Evolutionary conservation across 1,140 invertebrate species (phyloP), one percentile per base, ranked within the genome.

Genomic region (Macrotrachela quadricornifera): DNA sequence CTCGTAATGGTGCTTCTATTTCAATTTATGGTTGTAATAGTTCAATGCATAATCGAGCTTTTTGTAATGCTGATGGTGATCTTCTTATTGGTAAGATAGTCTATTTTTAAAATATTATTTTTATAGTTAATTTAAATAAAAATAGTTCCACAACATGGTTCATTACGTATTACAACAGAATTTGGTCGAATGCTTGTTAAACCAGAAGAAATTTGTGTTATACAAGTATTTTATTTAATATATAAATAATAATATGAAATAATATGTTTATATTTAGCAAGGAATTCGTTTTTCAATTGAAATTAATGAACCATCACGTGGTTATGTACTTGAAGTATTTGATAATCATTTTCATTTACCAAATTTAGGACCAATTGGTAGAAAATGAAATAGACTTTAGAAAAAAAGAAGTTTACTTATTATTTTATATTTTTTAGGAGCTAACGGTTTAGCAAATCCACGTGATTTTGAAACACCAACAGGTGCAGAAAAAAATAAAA

Each of bases 181-280:
- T 87, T 96, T 67, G 92, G 92, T 0, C 79, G 77, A 63, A 79
- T 97, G 69, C 66, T 70, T 41, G 82, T 94, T 10, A 72, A 76
- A n/a, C 87, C 87, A 0, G 87, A 91, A 67, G 90, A 99, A 72
- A 96, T 99, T 50, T 86, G 81, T 63, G 86, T 97, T 0, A 80
- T 97, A 59, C 90, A 79, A 69, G 75, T 76, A 63, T n/a, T n/a
- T n/a, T n/a, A n/a, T 43, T 54, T 45, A 21, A 10, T 45, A 1
- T 54, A 30, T 15, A 0, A 50, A 13, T 46, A 11, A 51, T 37
- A 1, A 16, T 57, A 43, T 38, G 56, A 48, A 18, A 40, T 14
- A 45, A 48, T 50, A 39, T 30, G 37, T 14, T 14, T 52, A 43
- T 51, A 62, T 65, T 13, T 62, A 90, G 67, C 82, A 85, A 70